phyloP scores from a whole-genome alignment of 2,797 vertebrate genomes.

The Mormyrops attenuatus region DNA sequence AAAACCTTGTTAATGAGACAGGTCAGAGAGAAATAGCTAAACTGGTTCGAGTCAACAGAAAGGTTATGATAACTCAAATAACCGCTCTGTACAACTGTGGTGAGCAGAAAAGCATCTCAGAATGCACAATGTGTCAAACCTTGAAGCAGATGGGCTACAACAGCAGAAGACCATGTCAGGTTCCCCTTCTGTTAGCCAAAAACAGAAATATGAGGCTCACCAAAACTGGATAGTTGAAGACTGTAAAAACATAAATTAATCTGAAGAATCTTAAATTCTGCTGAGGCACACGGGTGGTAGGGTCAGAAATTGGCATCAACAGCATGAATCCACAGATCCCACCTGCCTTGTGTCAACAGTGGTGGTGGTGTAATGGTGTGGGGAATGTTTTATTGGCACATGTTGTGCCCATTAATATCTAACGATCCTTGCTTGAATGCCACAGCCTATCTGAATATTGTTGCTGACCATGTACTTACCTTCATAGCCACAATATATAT shows the following conservation, averaged over 20 bases:
- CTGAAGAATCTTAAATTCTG: neutral
- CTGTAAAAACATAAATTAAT: neutral
- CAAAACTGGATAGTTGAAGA: neutral
- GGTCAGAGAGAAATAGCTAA: neutral
- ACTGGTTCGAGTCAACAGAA: neutral
- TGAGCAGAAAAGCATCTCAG: neutral
- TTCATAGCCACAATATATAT: neutral
- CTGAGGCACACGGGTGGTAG: neutral
- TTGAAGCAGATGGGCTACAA: neutral
- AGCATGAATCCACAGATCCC: neutral
- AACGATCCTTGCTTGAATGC: neutral
- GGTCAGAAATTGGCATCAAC: neutral
- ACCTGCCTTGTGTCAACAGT: neutral
- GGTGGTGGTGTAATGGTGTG: neutral
- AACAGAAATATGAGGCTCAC: neutral
- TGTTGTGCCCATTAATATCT: neutral
- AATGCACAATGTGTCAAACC: neutral
- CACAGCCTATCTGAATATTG: neutral
- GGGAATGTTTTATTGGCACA: neutral
- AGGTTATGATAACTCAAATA: neutral
- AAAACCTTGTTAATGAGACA: neutral
- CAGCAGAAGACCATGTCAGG: neutral
- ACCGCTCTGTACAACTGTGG: neutral
- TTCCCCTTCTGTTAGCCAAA: neutral
- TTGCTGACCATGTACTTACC: neutral